These are phyloP conservation scores for Dioctria linearis DNA, from an alignment of 2,888 invertebrate species.

Conservation along the genomic window DNA sequence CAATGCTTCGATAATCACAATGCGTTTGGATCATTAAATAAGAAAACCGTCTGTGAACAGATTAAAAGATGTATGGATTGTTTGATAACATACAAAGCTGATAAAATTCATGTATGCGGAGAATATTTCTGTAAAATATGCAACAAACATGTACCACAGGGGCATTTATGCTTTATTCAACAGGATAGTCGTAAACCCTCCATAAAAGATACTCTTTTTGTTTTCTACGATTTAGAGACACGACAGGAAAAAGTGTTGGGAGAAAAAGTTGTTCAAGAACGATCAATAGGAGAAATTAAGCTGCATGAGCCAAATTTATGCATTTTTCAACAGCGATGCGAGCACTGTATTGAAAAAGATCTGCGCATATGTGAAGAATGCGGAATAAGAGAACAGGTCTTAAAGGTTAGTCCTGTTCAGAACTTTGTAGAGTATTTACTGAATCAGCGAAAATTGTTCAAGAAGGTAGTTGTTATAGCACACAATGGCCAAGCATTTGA, in stretches of 20 bases:
- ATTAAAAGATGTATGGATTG: constrained; percentile 15
- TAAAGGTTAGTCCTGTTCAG: too few relatives aligned
- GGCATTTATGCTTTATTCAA: constrained; percentile 32
- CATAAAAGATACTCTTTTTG: constrained; percentile 28
- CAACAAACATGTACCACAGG: constrained; percentile 13
- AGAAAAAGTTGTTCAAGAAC: constrained; percentile 6
- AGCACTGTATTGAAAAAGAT: constrained; percentile 30
- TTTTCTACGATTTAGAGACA: constrained; percentile 46
- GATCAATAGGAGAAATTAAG: not conserved
- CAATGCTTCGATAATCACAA: constrained; percentile 21
- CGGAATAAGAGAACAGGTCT: not conserved
- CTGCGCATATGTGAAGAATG: constrained; percentile 17
- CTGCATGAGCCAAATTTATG: constrained; percentile 49
- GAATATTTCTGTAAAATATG: constrained; percentile 48
- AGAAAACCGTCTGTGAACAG: constrained; percentile 5
- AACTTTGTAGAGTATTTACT: too few relatives aligned
- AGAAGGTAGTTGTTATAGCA: too few relatives aligned
- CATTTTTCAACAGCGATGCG: constrained; percentile 43
- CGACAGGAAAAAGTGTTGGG: constrained; percentile 21
- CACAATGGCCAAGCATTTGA: too few relatives aligned
- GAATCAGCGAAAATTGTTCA: too few relatives aligned
- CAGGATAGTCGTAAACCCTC: constrained; percentile 2
- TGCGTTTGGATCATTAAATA: constrained; percentile 4
- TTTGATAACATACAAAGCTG: constrained; percentile 3
- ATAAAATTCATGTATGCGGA: constrained; percentile 25